Evolutionary conservation across 2,888 invertebrate species (phyloP).

Genomic region (Leptopterna dolabrata): DNA sequence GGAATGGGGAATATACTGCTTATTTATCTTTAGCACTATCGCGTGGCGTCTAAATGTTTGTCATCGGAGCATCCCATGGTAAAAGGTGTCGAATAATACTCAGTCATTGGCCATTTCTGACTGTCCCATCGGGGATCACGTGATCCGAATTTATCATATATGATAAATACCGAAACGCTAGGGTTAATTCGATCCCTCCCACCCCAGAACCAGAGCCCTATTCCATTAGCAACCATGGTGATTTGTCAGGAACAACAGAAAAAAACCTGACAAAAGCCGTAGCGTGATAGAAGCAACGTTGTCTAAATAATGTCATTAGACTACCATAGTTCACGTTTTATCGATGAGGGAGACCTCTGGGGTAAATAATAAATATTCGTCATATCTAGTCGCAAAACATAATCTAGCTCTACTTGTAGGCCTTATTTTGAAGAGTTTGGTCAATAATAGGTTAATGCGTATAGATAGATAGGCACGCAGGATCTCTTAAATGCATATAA

Average conservation of each 20-base stretch:
- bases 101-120: not conserved
- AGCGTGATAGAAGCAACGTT: conserved; percentile 7
- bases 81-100: conserved; percentile 1
- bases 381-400: too few relatives aligned
- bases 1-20: not conserved
- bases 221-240: conserved; percentile 32
- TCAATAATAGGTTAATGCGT: too few relatives aligned
- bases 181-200: not conserved
- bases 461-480: too few relatives aligned
- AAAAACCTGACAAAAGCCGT: not conserved
- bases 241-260: conserved; percentile 14
- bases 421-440: too few relatives aligned
- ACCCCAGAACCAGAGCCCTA: not conserved
- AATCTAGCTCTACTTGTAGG: too few relatives aligned
- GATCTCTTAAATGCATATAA: too few relatives aligned
- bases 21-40: not conserved
- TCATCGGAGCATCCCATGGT: not conserved
- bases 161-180: not conserved
- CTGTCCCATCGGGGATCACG: not conserved
- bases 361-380: not conserved
- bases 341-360: not conserved
- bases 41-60: not conserved
- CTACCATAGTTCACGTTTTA: not conserved
- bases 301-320: not conserved
- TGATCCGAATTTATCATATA: not conserved